Evolutionary conservation across 2,797 vertebrate species (phyloP).

Genomic region (Falco columbarius): DNA sequence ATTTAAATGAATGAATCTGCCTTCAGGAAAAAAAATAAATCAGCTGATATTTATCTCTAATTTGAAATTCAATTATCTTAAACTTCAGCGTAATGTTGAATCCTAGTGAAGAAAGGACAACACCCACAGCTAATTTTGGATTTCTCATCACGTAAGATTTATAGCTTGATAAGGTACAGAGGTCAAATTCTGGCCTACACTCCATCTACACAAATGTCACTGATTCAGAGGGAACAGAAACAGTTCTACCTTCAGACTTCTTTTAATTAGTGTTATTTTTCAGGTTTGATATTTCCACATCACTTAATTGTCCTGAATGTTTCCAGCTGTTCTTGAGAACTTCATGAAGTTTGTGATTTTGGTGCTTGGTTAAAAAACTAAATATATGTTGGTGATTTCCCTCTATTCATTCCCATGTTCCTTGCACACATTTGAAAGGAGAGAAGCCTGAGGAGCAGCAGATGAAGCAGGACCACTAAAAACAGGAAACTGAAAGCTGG

Average conservation of each 20-base stretch:
- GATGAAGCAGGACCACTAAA: conserved; percentile 50
- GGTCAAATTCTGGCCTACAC: background rate
- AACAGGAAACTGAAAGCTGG: background rate
- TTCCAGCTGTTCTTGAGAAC: conserved; percentile 11
- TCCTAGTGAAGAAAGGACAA: background rate
- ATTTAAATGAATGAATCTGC: background rate
- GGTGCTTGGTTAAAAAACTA: background rate
- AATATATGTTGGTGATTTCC: background rate
- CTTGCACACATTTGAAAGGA: background rate
- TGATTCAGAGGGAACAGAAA: background rate
- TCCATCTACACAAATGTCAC: background rate
- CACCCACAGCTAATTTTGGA: background rate
- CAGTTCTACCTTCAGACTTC: background rate
- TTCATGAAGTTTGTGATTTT: conserved; percentile 14
- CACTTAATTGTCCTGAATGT: background rate
- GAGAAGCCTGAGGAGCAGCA: conserved; percentile 49
- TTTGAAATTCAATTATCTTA: background rate
- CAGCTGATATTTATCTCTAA: background rate
- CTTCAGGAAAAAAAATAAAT: background rate
- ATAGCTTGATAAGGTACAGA: background rate
- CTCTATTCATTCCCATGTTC: background rate
- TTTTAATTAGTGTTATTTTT: background rate
- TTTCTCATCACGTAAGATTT: background rate
- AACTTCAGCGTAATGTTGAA: background rate
- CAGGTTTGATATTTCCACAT: background rate